Base-by-base conservation (phyloP, 2,888 invertebrate genomes). In the Ichneumoninae sp. region DNA sequence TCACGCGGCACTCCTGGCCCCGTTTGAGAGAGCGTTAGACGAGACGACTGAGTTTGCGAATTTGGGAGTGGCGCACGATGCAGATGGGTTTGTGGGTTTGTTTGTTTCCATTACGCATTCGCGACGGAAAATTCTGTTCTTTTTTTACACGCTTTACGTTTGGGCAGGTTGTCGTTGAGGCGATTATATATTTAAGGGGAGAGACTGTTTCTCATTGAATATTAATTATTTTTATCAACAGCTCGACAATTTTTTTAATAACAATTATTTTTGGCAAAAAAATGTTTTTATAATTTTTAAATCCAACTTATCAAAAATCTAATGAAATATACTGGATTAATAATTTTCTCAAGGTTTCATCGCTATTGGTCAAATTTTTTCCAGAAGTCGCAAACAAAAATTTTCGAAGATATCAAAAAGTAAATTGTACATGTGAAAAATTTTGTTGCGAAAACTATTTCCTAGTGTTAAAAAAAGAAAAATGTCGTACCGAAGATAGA, bases 11-110 rank as follows among this genome's bases (percentile, higher is more conserved):
- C 79, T 76, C 75, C 30, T 82, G 79, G 68, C 82, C 75, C 71
- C 82, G 79, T 85, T 82, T 76, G 75, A 79, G 75, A 60, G n/a
- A 76, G 79, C 16, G 75, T 82, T 85, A 79, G 85, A 69, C 54
- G 71, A 30, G 63, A 33, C 44, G 36, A 57, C 63, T 10, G 47
- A 71, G 65, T 19, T 33, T 19, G 22, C 68, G 26, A 74, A 69
- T 81, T 63, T 26, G 22, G 22, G 54, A 33, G 44, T 33, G 44
- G 54, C 33, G 33, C 30, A 16, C 33, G 5, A 4, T 52, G n/a
- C 52, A 4, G n/a, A 5, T 52, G n/a, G n/a, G n/a, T 19, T 52
- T 30, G 30, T 13, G 57, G 57, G 60, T 33, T 33, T 33, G 63
- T 63, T 63, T 63, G 63, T 33, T 63, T 63, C 16, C 16, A 63